Evolutionary conservation across 2,113 vertebrate genomes (phyloP).

Genomic region (Jacana jacana): DNA sequence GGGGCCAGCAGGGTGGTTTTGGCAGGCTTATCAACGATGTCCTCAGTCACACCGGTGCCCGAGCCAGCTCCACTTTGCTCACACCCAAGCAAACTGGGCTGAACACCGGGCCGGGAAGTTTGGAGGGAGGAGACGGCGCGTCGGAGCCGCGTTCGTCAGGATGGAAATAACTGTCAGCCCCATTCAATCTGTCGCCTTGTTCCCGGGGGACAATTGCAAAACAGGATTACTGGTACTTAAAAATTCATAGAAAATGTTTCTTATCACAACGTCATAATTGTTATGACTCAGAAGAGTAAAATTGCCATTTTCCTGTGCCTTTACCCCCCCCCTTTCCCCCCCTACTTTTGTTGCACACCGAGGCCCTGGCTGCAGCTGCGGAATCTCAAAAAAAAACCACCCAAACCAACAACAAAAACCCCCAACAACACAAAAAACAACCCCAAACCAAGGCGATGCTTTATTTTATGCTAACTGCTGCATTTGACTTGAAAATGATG

Average conservation of each 20-base stretch:
- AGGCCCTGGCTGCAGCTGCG: conserved; percentile 78
- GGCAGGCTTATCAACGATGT: neutral
- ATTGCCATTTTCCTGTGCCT: conserved; percentile 76
- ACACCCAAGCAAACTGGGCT: neutral
- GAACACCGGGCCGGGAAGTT: conserved; percentile 30
- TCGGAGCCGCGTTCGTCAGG: conserved; percentile 15
- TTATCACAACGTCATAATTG: conserved; percentile 77
- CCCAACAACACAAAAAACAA: neutral
- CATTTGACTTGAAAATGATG: conserved; percentile 81
- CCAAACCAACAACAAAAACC: too few relatives aligned
- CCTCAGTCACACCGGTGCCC: neutral
- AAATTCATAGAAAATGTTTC: conserved; percentile 79
- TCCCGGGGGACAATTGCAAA: conserved; percentile 61
- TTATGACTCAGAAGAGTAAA: conserved; percentile 79
- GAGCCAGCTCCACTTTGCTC: neutral
- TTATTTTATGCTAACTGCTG: conserved; percentile 84
- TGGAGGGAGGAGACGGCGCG: neutral
- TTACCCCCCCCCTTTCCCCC: conserved; percentile 27
- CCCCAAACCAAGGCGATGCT: conserved; percentile 50
- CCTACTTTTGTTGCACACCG: conserved; percentile 75
- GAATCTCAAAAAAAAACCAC: conserved; percentile 55
- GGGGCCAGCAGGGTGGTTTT: neutral
- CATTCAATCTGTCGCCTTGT: conserved; percentile 54
- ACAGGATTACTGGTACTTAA: conserved; percentile 75
- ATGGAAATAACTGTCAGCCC: conserved; percentile 65